These are phyloP conservation scores for Lacerta agilis DNA, from an alignment of 2,797 vertebrate genomes.

Conservation along the genomic window DNA sequence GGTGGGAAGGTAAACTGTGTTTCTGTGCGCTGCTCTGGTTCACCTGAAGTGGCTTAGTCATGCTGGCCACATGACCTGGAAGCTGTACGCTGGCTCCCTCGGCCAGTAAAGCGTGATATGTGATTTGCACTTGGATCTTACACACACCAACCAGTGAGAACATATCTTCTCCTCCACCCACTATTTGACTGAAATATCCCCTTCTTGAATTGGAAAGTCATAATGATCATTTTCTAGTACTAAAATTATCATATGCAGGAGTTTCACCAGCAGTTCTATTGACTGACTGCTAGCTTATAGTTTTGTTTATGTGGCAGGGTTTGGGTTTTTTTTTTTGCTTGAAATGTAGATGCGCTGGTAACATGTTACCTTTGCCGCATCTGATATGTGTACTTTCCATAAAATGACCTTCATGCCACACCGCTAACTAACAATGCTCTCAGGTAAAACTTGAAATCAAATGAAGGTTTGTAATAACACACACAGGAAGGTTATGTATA, in stretches of 20 bases:
- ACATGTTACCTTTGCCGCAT: constrained; percentile 46
- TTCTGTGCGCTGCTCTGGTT: too few species aligned
- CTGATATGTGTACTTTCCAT: constrained; percentile 41
- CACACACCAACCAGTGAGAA: background rate
- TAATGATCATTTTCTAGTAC: constrained; percentile 20
- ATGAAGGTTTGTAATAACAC: constrained; percentile 62
- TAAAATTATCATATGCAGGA: constrained; percentile 43
- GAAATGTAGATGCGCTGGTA: constrained; percentile 29
- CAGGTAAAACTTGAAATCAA: constrained; percentile 62
- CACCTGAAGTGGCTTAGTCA: too few species aligned
- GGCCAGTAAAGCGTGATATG: background rate
- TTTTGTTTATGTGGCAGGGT: background rate
- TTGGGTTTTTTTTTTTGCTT: background rate
- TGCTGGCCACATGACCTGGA: too few species aligned
- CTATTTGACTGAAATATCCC: background rate
- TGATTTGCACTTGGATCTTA: background rate
- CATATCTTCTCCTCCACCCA: too few species aligned
- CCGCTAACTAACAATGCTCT: constrained; percentile 44
- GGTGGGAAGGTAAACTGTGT: too few species aligned
- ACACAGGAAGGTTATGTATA: constrained; percentile 61
- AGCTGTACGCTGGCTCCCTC: too few species aligned
- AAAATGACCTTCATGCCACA: constrained; percentile 62
- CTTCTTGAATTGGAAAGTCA: too few species aligned
- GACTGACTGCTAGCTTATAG: background rate
- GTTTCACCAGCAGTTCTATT: constrained; percentile 36